A percentile compares a stretch with the other conserved stretches of the same genome.
phyloP scores from a whole-genome alignment of 2,113 vertebrate genomes.

The Formicarius rufipectus region DNA sequence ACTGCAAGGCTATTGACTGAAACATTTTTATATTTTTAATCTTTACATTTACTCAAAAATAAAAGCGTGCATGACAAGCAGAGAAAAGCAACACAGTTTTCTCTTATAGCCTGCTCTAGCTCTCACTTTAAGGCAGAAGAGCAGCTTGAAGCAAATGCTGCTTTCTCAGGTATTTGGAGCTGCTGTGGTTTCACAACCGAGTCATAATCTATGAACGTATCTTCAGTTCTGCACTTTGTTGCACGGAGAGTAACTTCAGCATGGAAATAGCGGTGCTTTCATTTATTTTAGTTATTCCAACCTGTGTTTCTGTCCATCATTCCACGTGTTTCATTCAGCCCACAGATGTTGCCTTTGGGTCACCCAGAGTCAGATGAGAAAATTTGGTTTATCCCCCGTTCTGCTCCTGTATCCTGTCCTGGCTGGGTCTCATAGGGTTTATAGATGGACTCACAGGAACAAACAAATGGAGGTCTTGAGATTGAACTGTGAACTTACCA shows the following conservation, averaged over 20 bases:
- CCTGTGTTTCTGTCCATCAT: not conserved
- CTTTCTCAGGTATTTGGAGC: not conserved
- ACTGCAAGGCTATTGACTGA: not conserved
- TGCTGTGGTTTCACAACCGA: not conserved
- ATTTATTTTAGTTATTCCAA: not conserved
- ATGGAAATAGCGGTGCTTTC: not conserved
- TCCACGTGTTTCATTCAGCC: not conserved
- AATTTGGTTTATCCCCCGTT: not conserved
- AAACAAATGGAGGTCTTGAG: not conserved
- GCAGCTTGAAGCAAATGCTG: not conserved
- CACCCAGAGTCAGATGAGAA: not conserved
- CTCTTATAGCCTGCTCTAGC: not conserved
- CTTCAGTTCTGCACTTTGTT: not conserved
- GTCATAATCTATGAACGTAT: not conserved
- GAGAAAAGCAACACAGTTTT: not conserved
- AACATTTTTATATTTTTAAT: not conserved
- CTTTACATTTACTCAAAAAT: not conserved
- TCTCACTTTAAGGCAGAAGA: not conserved
- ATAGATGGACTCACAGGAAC: not conserved
- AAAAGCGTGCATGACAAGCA: not conserved
- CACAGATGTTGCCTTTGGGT: not conserved
- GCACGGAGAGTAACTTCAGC: not conserved
- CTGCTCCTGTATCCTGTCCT: not conserved
- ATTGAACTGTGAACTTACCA: not conserved
- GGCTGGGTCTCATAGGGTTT: not conserved